Evolutionary conservation across 2,113 vertebrate genomes (phyloP).

Genomic region (Platycercus adscitus): DNA sequence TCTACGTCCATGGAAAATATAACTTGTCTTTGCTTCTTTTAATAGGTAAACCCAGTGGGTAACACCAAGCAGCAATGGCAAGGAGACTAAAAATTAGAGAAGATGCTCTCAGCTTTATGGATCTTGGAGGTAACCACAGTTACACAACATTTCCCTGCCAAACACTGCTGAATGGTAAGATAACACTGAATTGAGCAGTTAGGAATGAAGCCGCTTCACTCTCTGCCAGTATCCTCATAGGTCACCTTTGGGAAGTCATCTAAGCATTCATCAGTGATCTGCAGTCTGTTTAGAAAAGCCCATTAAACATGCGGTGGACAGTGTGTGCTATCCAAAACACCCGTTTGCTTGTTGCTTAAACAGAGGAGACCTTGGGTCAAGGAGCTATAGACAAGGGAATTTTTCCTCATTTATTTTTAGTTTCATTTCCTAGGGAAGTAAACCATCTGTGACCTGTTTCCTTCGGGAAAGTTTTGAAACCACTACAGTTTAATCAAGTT

Average conservation of each 20-base stretch:
- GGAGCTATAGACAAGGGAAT: not conserved
- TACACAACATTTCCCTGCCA: not conserved
- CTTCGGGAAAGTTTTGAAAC: not conserved
- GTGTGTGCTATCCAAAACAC: not conserved
- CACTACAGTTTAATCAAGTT: not conserved
- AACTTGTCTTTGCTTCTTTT: not conserved
- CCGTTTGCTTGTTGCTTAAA: not conserved
- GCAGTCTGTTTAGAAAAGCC: not conserved
- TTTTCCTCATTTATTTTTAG: constrained; percentile 34
- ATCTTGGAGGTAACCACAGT: not conserved
- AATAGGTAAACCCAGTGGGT: not conserved
- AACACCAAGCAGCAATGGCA: not conserved
- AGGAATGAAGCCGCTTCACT: not conserved
- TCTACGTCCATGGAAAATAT: not conserved
- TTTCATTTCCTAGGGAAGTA: constrained; percentile 27
- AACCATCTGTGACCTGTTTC: not conserved
- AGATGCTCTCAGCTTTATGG: not conserved
- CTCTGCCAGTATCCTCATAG: not conserved
- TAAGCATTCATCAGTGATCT: not conserved
- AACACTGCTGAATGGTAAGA: not conserved
- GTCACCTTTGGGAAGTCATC: not conserved
- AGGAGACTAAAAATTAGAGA: not conserved
- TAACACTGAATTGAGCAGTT: not conserved
- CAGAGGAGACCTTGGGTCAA: not conserved
- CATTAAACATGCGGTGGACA: not conserved